Evolutionary conservation across 2,113 vertebrate genomes (phyloP), one percentile per base, ranked within the genome.

Genomic region (Thunnus maccoyii): DNA sequence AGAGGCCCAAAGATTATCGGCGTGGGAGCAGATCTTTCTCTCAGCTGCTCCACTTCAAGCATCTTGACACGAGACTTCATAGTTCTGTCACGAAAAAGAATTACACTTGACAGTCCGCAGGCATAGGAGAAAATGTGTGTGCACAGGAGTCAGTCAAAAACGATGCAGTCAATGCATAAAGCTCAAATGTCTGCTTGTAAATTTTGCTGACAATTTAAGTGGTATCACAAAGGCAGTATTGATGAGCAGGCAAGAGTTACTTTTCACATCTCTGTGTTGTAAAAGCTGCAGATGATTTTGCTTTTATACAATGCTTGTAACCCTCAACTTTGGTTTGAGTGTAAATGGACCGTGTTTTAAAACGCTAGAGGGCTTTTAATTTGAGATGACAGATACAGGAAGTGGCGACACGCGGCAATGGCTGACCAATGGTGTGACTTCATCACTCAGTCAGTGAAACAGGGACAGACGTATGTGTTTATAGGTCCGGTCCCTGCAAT

Each of bases 21-120:
- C 57, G 6, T 80, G 78, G 67, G 80, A 89, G 82, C 78, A 81
- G 72, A 72, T 89, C 67, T 87, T 79, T 77, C 68, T 83, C 79
- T 81, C 77, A 68, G 50, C 72, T 75, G 76, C 88, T 88, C 57
- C 69, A 74, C 87, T 90, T 92, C 78, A 89, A 87, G 70, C 81
- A 85, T 86, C 82, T 90, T 86, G 83, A 89, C 83, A 87, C 25
- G 4, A 74, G 87, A 80, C 82, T 88, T 91, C 88, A 88, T 91
- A 84, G 75, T 70, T 85, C 82, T 84, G 85, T 84, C 86, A 84
- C 20, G 3, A 72, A 89, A 77, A 80, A 61, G 68, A 91, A 91
- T 92, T 85, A 71, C 84, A 87, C 88, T 88, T 90, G 90, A 87
- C 91, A 89, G 85, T 78, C 63, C 30, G 83, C 56, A 12, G 82